Percentiles rank a stretch among this genome's conserved stretches.
Evolutionary conservation across 2,113 vertebrate species (phyloP).

Genomic region (Dasypus novemcinctus): DNA sequence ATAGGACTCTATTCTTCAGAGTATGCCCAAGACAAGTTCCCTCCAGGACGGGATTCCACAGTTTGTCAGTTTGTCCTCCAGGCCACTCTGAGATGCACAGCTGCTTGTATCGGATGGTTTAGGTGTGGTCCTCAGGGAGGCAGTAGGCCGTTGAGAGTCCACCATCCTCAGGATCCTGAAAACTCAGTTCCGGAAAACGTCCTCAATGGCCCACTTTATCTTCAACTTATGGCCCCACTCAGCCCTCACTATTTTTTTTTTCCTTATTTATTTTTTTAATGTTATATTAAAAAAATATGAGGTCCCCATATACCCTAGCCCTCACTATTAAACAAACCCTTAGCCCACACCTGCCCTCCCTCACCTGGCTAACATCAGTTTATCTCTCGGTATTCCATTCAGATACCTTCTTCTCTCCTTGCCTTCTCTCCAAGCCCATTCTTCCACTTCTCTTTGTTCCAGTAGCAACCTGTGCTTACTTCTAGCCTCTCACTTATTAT

Average conservation of each 20-base stretch:
- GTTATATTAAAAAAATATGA: too few species aligned
- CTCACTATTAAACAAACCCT: neutral
- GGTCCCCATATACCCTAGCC: too few species aligned
- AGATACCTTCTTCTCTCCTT: neutral
- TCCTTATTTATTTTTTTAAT: too few species aligned
- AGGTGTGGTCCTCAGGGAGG: neutral
- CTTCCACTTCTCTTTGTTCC: neutral
- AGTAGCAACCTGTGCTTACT: neutral
- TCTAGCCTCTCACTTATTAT: neutral
- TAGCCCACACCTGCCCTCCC: neutral
- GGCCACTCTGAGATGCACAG: neutral
- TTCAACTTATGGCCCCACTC: neutral
- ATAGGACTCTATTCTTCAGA: neutral
- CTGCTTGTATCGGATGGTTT: neutral
- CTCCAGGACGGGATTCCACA: neutral
- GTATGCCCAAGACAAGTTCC: neutral
- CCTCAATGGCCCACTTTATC: neutral
- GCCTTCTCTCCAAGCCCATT: neutral
- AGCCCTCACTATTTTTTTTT: neutral
- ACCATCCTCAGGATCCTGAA: neutral
- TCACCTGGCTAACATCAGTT: neutral
- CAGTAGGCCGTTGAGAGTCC: neutral
- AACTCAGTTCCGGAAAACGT: neutral
- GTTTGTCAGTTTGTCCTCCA: neutral
- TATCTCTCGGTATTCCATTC: neutral